Conservation (phyloP, 2,888 invertebrate species). For the Luperina testacea region DNA sequence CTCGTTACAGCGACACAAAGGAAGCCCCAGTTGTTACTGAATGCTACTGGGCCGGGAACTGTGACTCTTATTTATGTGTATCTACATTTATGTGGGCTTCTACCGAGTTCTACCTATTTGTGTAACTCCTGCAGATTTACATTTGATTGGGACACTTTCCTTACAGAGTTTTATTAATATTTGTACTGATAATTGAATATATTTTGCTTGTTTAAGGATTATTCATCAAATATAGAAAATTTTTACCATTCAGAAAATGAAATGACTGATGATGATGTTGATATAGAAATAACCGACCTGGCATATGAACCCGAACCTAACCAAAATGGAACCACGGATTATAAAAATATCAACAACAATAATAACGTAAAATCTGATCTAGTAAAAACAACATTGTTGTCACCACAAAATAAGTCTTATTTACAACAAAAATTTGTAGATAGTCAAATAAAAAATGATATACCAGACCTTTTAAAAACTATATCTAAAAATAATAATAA, state of each 20-base stretch:
- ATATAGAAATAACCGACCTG: slow-evolving; percentile 82
- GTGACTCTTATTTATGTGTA: slow-evolving; percentile 35
- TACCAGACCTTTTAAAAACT: slow-evolving; percentile 86
- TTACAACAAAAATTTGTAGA: slow-evolving; percentile 68
- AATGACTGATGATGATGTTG: slow-evolving; percentile 87
- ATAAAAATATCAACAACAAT: slow-evolving; percentile 83
- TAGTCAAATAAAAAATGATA: slow-evolving; percentile 77
- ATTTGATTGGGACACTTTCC: slow-evolving; percentile 24
- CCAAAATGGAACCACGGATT: slow-evolving; percentile 71
- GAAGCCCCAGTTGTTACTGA: slow-evolving; percentile 77
- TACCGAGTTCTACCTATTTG: slow-evolving; percentile 15
- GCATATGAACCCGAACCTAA: slow-evolving; percentile 75
- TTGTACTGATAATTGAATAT: slow-evolving; percentile 2
- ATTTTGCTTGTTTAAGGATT: slow-evolving; percentile 79
- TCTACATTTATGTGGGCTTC: slow-evolving; percentile 27
- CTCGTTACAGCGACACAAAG: slow-evolving; percentile 68
- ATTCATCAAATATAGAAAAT: slow-evolving; percentile 86
- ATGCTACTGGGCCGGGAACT: slow-evolving; percentile 45
- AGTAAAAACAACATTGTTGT: slow-evolving; percentile 65
- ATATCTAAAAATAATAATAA: slow-evolving; percentile 84
- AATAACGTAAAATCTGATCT: slow-evolving; percentile 75
- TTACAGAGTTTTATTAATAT: neutral
- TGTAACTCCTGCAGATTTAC: slow-evolving; percentile 21
- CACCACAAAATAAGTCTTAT: slow-evolving; percentile 64
- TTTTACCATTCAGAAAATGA: slow-evolving; percentile 89